These are phyloP conservation scores for Mimumesa dahlbomi DNA, from an alignment of 2,888 invertebrate species.

Conservation along the genomic window DNA sequence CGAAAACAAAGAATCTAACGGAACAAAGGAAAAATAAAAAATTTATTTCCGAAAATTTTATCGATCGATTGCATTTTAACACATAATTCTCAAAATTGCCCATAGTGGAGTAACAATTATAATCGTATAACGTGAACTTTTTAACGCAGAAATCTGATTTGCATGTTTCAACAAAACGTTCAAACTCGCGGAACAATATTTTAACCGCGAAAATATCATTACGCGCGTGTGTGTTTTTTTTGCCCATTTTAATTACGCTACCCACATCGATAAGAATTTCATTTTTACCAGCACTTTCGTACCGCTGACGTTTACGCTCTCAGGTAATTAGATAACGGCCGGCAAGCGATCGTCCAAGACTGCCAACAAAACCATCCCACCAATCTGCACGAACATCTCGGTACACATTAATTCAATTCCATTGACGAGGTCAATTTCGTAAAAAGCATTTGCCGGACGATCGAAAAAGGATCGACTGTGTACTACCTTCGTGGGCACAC, in stretches of 20 bases:
- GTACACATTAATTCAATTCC: conserved; percentile 67
- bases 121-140: too few relatives aligned
- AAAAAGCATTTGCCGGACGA: conserved; percentile 68
- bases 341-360: conserved; percentile 49
- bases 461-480: conserved; percentile 46
- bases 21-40: too few relatives aligned
- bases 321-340: conserved; percentile 55
- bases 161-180: too few relatives aligned
- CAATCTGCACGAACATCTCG: conserved; percentile 53
- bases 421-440: conserved; percentile 68
- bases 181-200: too few relatives aligned
- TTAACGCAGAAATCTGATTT: too few relatives aligned
- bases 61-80: too few relatives aligned
- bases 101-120: too few relatives aligned
- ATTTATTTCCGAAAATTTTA: too few relatives aligned
- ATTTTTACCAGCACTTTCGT: conserved; percentile 12
- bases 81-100: too few relatives aligned
- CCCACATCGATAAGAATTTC: conserved; percentile 1
- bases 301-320: conserved; percentile 39
- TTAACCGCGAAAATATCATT: too few relatives aligned
- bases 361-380: conserved; percentile 60
- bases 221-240: too few relatives aligned
- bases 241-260: too few relatives aligned
- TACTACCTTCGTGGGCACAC: conserved; percentile 7
- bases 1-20: not conserved